Evolutionary conservation across 2,888 invertebrate species (phyloP), one percentile per base, ranked within the genome.

Genomic region (Heteromyza rotundicornis): DNA sequence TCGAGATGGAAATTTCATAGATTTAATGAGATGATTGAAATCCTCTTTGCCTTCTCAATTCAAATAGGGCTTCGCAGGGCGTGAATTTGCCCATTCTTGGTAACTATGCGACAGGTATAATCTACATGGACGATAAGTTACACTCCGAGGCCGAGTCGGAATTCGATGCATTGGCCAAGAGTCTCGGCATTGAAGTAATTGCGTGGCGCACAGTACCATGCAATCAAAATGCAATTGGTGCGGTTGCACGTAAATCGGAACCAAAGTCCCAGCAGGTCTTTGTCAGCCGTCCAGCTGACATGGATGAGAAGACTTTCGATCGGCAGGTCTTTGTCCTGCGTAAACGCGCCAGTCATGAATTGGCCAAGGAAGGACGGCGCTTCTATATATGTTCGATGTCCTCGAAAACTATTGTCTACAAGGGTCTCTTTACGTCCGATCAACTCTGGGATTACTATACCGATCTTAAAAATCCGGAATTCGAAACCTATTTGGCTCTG

Each of bases 341-440:
- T 63, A 99, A 99, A 84, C 89, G 94, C 62, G 92, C 98, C 0
- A 94, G 94, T 17, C 98, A 98, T 80, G 89, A 89, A 70, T 89
- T 99, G 79, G 89, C 91, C 36, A 89, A 91, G 71, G 92, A 93
- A 1, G 94, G 93, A 5, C 89, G 93, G 50, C 87, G 97, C 67
- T 98, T 96, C 85, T 99, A 98, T 85, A 94, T 98, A 77, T 98
- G 98, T 86, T 98, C 97, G 60, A 85, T 99, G 71, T 96, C 96
- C 22, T 85, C 94, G 57, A 89, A 89, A 74, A 95, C 92, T 10
- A 87, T 99, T 64, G 96, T 99, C 32, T 99, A 99, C 87, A 99
- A 99, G 86, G 99, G 99, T 40, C 92, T 98, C 80, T 88, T 99
- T 72, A 97, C 96, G 32, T 95, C 98, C 1, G 92, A 94, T 80